Evolutionary conservation across 2,888 invertebrate species (phyloP), one percentile per base, ranked within the genome.

Genomic region (Pachliopta kotzebuea): DNA sequence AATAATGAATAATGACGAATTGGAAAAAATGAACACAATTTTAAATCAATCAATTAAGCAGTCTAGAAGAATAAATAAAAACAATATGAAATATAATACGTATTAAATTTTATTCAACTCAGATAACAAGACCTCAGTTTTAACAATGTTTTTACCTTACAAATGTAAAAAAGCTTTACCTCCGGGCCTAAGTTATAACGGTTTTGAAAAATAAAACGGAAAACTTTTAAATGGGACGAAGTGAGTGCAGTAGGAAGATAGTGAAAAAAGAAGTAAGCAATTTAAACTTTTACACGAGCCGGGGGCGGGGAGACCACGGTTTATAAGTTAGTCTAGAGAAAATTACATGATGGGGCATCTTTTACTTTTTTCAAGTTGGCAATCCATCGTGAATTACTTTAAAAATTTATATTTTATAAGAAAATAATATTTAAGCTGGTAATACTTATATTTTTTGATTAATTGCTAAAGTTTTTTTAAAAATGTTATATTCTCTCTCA

Each of bases 181-280:
- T 71, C 66, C 72, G 71, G 70, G 69, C 70, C 66, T 37, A 4
- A 72, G 75, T 70, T 75, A 72, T 76, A 73, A 76, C 76, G 78
- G 77, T 79, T 78, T 82, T 82, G 81, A 80, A 79, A 84, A 88
- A 88, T 83, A 86, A 88, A 90, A 85, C 79, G 83, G 75, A 77
- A 88, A 90, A 90, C 85, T 90, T 90, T 60, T 88, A 88, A 88
- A 90, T 88, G 86, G 86, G 87, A 88, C 89, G 89, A 89, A 88
- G 84, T 85, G 84, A 84, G 83, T 84, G 84, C 79, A 80, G 74
- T 76, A 69, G 78, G 76, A 77, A 86, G 88, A 89, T 90, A 90
- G 90, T 90, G 88, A 88, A 90, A 90, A 88, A 89, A 86, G 80
- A 76, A 76, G 78, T 76, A 76, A 79, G 80, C 86, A 90, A 89